These are phyloP conservation scores for Dendroctonus ponderosae DNA, from an alignment of 1,140 invertebrate genomes.

Conservation along the genomic window DNA sequence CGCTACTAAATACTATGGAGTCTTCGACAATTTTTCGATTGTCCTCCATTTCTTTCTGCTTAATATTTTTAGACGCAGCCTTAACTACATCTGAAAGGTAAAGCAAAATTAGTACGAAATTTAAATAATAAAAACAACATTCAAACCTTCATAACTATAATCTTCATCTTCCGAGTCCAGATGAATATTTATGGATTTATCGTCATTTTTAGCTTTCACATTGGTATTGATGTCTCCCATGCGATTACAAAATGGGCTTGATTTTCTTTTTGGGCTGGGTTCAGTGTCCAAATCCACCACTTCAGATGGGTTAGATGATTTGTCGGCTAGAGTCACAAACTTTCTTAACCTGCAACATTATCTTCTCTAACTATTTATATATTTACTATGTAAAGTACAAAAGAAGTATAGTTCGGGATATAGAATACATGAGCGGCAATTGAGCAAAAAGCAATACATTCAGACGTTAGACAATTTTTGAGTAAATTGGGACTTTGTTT, in stretches of 20 bases:
- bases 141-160: slow-evolving; percentile 59
- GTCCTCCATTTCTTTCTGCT: slow-evolving; percentile 52
- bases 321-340: slow-evolving; percentile 60
- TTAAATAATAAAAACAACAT: neutral
- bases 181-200: slow-evolving; percentile 46
- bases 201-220: slow-evolving; percentile 26
- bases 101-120: neutral
- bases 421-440: too few relatives aligned
- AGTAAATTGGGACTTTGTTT: too few relatives aligned
- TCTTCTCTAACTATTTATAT: too few relatives aligned
- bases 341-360: slow-evolving; percentile 54
- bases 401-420: too few relatives aligned
- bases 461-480: too few relatives aligned
- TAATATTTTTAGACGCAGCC: slow-evolving; percentile 61
- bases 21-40: slow-evolving; percentile 44
- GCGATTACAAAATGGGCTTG: slow-evolving; percentile 41
- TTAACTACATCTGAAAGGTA: slow-evolving; percentile 59
- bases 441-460: too few relatives aligned
- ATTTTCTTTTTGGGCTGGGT: slow-evolving; percentile 42
- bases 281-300: slow-evolving; percentile 27
- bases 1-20: slow-evolving; percentile 42
- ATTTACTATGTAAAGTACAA: too few relatives aligned
- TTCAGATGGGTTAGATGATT: slow-evolving; percentile 6
- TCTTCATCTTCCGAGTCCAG: slow-evolving; percentile 64
- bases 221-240: slow-evolving; percentile 47